Evolutionary conservation across 1,140 invertebrate species (phyloP), one percentile per base, ranked within the genome.

Genomic region (Nilaparvata lugens): DNA sequence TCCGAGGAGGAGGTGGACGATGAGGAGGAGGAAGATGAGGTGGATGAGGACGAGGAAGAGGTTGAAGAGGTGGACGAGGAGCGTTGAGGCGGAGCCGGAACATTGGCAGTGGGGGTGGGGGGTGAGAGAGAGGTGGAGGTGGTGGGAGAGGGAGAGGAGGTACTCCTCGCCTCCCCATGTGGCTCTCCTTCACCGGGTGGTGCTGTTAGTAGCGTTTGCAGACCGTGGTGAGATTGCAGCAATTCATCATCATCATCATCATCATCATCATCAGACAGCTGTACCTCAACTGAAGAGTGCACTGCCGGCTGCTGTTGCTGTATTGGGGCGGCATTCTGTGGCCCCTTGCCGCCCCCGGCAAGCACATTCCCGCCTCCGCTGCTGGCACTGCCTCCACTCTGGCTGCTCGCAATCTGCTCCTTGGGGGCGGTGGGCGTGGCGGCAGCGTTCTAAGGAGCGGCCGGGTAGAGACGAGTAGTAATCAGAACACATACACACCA

Each of bases 1-100:
- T 70, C 70, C 68, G 64, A 64, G 58, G 64, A 67, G 62, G 64
- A 64, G 58, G 64, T 66, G 62, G 60, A 60, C 61, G 71, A 61
- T 19, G 53, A 45, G 63, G 62, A 59, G 52, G 45, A 58, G 55
- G 60, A 62, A 65, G 69, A 68, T 65, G 62, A 62, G 65, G 53
- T 56, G 65, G 62, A 61, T 66, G 64, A 35, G 7, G 31, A 35
- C 13, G 31, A 6, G 7, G 31, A 62, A 56, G 66, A 66, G 63
- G 68, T 68, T 60, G 67, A 66, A 65, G 61, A 56, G 43, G 59
- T 59, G 62, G 71, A 35, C 7, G 31, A 35, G 67, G 70, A 70
- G 55, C n/a, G n/a, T n/a, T n/a, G n/a, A n/a, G n/a, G n/a, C n/a
- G n/a, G n/a, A n/a, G n/a, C n/a, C n/a, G n/a, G n/a, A n/a, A n/a